These are phyloP conservation scores for Montipora foliosa DNA, from an alignment of 64 coral and sea anemone genomes.

Conservation along the genomic window DNA sequence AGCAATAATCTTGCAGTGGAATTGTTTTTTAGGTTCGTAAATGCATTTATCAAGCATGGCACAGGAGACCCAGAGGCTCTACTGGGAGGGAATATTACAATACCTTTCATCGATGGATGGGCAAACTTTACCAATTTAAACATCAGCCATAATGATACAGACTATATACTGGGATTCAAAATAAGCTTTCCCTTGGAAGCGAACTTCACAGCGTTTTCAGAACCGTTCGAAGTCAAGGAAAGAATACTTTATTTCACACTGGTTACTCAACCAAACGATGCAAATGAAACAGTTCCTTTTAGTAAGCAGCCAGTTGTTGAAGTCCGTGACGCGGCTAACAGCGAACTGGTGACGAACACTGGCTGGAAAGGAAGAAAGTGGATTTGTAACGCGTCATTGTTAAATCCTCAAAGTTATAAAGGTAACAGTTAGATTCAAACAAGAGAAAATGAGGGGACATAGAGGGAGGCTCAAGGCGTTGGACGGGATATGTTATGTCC, in stretches of 20 bases:
- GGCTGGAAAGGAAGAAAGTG: constrained; percentile 83
- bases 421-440: constrained; percentile 1
- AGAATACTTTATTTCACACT: constrained; percentile 65
- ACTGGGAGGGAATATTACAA: constrained; percentile 58
- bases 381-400: constrained; percentile 42
- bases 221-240: constrained; percentile 67
- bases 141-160: constrained; percentile 66
- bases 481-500: too few species aligned
- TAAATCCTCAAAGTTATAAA: constrained; percentile 34
- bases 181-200: constrained; percentile 45
- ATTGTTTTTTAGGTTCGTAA: constrained; percentile 64
- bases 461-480: too few species aligned
- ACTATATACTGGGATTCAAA: constrained; percentile 69
- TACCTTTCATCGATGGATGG: constrained; percentile 58
- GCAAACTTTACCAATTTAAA: constrained; percentile 77
- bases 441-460: too few species aligned
- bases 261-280: constrained; percentile 22
- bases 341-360: constrained; percentile 67
- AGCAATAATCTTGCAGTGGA: too few species aligned
- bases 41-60: constrained; percentile 58
- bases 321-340: constrained; percentile 70
- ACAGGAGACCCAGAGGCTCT: constrained; percentile 48
- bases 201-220: constrained; percentile 28
- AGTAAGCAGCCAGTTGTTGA: constrained; percentile 54
- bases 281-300: constrained; percentile 85